Evolutionary conservation across 2,888 invertebrate genomes (phyloP), one percentile per base, ranked within the genome.

Genomic region (Chaitophorus viminalis): DNA sequence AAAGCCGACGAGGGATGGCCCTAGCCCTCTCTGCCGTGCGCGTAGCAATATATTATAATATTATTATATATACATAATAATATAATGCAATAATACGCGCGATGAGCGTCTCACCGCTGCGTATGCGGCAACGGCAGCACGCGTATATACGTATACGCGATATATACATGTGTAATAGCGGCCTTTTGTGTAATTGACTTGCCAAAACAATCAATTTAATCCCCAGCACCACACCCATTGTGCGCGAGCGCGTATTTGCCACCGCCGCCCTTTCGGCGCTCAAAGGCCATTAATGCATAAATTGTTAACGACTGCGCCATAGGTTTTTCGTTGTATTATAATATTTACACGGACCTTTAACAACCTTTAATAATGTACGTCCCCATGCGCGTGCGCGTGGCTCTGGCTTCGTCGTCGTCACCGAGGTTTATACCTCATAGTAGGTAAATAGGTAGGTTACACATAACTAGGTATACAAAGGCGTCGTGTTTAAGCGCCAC

Each of bases 261-360:
- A 52, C 70, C 83, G 36, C 36, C 78, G 79, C 70, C 78, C 79
- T 79, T 87, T 87, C 79, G 86, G 72, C 76, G 74, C 31, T 39
- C 86, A 87, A 87, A 87, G 86, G 86, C 86, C 86, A 79, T 87
- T 87, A 87, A 79, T 60, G 78, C 79, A 60, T 86, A 72, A 83
- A 79, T 78, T 46, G 86, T 74, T 86, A 86, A 87, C 78, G 79
- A 87, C 86, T 54, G 79, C 31, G 60, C 86, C 33, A 36, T 31
- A 79, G 86, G 79, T 79, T 87, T 87, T 79, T 79, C 79, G 72
- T 9, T 8, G 54, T 18, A 14, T 3, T 60, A 14, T 68, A 2
- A 33, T 87, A 65, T 87, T 87, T 87, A 87, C 86, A 79, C 86
- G 86, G 86, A 87, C 86, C 79, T 87, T 87, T 87, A 87, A 74